phyloP scores from a whole-genome alignment of 2,113 vertebrate genomes.

The Syngnathus floridae region DNA sequence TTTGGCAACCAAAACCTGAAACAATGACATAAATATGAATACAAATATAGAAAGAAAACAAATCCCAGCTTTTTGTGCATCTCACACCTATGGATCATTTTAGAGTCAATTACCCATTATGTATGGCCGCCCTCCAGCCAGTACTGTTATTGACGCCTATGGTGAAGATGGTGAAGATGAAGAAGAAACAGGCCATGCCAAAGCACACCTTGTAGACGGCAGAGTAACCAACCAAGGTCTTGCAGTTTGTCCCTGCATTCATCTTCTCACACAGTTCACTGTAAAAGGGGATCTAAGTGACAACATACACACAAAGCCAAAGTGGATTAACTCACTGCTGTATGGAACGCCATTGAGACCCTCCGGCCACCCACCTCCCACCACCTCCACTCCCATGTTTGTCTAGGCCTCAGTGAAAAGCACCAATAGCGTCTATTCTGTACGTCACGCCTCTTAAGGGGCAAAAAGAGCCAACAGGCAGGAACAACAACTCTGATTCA shows the following conservation, averaged over 20 bases:
- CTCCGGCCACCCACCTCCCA: background rate
- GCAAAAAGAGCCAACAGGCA: constrained; percentile 53
- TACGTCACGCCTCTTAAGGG: constrained; percentile 48
- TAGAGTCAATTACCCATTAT: constrained; percentile 75
- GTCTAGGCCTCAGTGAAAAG: constrained; percentile 32
- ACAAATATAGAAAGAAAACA: background rate
- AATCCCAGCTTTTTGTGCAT: background rate
- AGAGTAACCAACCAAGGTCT: constrained; percentile 86
- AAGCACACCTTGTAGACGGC: constrained; percentile 96
- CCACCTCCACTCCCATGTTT: constrained; percentile 38
- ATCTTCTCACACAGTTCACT: constrained; percentile 77
- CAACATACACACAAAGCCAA: constrained; percentile 33
- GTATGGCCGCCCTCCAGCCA: constrained; percentile 84
- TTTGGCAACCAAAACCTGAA: constrained; percentile 94
- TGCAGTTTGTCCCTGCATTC: constrained; percentile 82
- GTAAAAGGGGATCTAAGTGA: constrained; percentile 83
- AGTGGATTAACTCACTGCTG: constrained; percentile 31
- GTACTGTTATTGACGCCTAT: constrained; percentile 81
- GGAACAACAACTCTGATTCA: constrained; percentile 46
- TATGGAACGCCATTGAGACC: background rate
- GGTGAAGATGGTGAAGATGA: constrained; percentile 82
- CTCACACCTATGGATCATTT: background rate
- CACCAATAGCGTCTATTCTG: constrained; percentile 43
- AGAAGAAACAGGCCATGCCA: constrained; percentile 96
- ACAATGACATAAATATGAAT: background rate